A percentile compares a stretch with the other conserved stretches of the same genome.
These are phyloP conservation scores for Montipora foliosa DNA, from an alignment of 64 coral and sea anemone species.

Conservation along the genomic window DNA sequence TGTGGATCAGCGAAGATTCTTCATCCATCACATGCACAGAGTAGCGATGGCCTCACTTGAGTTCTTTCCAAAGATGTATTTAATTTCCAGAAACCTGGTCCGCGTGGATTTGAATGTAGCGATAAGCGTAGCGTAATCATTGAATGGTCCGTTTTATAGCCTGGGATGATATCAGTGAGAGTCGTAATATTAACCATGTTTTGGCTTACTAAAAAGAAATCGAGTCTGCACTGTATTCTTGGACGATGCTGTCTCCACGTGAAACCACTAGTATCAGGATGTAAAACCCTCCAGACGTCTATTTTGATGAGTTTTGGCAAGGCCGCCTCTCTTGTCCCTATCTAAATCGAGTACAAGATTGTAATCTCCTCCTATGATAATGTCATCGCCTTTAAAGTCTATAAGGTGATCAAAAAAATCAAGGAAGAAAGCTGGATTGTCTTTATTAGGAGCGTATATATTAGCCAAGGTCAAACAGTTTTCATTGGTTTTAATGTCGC, in stretches of 20 bases:
- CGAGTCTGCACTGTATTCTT: not conserved
- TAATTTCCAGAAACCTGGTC: not conserved
- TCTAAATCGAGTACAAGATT: conserved; percentile 30
- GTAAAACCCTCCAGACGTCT: not conserved
- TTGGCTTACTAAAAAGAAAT: not conserved
- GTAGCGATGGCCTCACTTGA: no score
- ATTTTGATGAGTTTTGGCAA: not conserved
- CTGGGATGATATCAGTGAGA: not conserved
- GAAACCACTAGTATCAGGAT: conserved; percentile 24
- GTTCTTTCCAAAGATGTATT: not conserved
- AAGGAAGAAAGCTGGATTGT: conserved; percentile 4
- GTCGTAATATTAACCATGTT: not conserved
- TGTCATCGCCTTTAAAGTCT: conserved; percentile 17
- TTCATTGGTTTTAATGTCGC: conserved; percentile 8
- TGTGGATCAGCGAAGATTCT: no score
- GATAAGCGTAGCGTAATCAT: not conserved
- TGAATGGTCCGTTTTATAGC: not conserved
- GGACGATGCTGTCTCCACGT: conserved; percentile 12
- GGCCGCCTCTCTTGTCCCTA: not conserved
- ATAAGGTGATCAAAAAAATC: conserved; percentile 13
- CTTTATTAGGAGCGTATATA: conserved; percentile 2
- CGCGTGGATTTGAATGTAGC: not conserved
- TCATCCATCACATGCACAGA: no score
- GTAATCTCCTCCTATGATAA: conserved; percentile 36
- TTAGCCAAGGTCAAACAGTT: not conserved